These are phyloP conservation scores for Drosophila biarmipes DNA, from an alignment of 1,140 invertebrate genomes.

Conservation along the genomic window DNA sequence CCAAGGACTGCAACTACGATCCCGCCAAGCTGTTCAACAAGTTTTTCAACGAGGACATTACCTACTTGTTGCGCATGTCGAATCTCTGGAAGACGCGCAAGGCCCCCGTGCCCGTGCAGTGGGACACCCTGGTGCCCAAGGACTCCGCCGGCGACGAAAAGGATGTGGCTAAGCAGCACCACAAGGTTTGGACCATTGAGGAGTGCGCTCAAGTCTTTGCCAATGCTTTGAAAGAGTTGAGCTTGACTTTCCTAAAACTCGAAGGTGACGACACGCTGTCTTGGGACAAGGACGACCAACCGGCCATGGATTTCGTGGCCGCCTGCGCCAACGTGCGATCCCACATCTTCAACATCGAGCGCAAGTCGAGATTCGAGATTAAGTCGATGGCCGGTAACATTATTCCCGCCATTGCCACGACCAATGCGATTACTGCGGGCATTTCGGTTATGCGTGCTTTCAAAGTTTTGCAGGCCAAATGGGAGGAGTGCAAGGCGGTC, in stretches of 20 bases:
- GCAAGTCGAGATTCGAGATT: constrained; percentile 96
- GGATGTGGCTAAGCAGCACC: constrained; percentile 87
- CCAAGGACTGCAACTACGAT: constrained; percentile 93
- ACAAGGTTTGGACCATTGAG: constrained; percentile 92
- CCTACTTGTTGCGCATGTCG: constrained; percentile 97
- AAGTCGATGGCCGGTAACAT: constrained; percentile 99
- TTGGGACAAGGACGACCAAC: constrained; percentile 99
- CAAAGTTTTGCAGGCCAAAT: constrained; percentile 90
- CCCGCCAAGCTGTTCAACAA: constrained; percentile 93
- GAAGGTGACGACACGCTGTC: constrained; percentile 90
- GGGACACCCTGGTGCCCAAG: constrained; percentile 88
- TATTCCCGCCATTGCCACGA: constrained; percentile 99
- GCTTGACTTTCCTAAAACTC: constrained; percentile 87
- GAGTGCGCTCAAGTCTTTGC: constrained; percentile 90
- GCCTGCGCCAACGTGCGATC: constrained; percentile 97
- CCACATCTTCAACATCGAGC: constrained; percentile 95
- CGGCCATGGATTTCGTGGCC: constrained; percentile 98
- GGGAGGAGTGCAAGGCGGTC: constrained; percentile 90
- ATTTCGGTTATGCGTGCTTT: constrained; percentile 96
- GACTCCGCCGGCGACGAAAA: constrained; percentile 61
- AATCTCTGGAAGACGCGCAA: constrained; percentile 96
- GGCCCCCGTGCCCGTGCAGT: constrained; percentile 92
- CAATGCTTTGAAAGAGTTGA: constrained; percentile 89
- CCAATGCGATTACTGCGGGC: constrained; percentile 98
- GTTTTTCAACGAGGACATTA: constrained; percentile 98